Percentiles rank a stretch among this genome's conserved stretches.
These are phyloP conservation scores for Napeogenes sylphis DNA, from an alignment of 2,888 invertebrate genomes.

Conservation along the genomic window DNA sequence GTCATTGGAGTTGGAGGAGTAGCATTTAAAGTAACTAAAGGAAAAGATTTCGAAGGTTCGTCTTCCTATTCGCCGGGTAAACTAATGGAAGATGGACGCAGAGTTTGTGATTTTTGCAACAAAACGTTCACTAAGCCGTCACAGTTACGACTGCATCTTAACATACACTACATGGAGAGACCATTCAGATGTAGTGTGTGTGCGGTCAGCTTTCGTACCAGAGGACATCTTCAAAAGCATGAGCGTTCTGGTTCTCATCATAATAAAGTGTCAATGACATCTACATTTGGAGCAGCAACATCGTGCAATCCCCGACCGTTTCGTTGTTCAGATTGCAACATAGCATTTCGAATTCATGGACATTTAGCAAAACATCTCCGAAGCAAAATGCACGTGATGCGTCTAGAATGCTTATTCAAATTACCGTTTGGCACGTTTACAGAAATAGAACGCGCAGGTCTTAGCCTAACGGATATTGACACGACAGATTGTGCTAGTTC, in stretches of 20 bases:
- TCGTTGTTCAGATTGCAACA: conserved; percentile 96
- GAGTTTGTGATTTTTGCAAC: conserved; percentile 90
- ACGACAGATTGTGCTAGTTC: conserved; percentile 98
- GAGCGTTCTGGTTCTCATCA: conserved; percentile 94
- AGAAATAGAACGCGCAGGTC: conserved; percentile 93
- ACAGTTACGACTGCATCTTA: conserved; percentile 93
- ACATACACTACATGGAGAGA: conserved; percentile 96
- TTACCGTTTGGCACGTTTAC: conserved; percentile 96
- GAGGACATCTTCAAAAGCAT: conserved; percentile 95
- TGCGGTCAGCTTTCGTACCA: conserved; percentile 91
- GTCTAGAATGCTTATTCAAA: conserved; percentile 93
- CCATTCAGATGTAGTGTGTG: conserved; percentile 95
- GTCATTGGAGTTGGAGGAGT: conserved; percentile 82
- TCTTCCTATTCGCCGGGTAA: conserved; percentile 71
- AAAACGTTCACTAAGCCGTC: conserved; percentile 95
- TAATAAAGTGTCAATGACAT: conserved; percentile 93
- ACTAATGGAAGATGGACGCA: conserved; percentile 84
- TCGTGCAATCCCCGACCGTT: conserved; percentile 96
- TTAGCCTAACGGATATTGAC: conserved; percentile 95
- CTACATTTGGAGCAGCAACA: conserved; percentile 89
- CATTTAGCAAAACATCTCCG: conserved; percentile 97
- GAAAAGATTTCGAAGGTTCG: conserved; percentile 68
- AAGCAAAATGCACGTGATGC: conserved; percentile 97
- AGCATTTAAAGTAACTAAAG: conserved; percentile 76
- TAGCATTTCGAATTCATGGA: conserved; percentile 97